Base-by-base conservation (phyloP, 2,888 invertebrate species). In the Nyleta sp. region DNA sequence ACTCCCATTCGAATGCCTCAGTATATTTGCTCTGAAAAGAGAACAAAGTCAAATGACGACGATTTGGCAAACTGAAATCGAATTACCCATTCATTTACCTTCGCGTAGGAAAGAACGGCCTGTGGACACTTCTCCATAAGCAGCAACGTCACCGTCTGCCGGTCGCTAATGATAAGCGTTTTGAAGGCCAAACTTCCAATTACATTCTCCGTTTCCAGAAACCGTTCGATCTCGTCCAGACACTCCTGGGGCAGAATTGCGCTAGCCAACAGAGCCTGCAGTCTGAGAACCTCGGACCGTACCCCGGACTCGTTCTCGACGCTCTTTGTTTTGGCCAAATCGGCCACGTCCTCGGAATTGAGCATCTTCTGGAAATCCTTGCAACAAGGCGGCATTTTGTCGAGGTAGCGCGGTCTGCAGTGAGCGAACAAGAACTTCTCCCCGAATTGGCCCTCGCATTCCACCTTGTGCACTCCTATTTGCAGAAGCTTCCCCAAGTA, bases 61-160 rank as follows among this genome's bases (percentile, higher is more conserved):
- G 8, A 28, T 6, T 28, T 28, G 4, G 28, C 4, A 28, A 6
- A 28, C 28, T 8, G 8, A 28, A 6, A 59, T 13, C 11, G 48
- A 15, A 44, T 10, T 7, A 44, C 18, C 2, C 17, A 42, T 15
- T 17, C n/a, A n/a, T 42, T 42, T 86, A 94, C 95, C 92, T 94
- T 94, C 50, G 94, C 94, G 87, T 94, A 95, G 68, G 94, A 93
- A 80, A 94, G 90, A 28, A 94, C 86, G 84, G 93, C 93, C 81
- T 93, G 92, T 0, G 95, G 94, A 81, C 93, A 93, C 67, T 92
- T 91, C 31, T 93, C 92, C 28, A 94, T 90, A 81, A 95, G 87
- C 81, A 93, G 91, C 68, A 91, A 88, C 1, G 93, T 89, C n/a
- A 84, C 86, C 90, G 48, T 92, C 92, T 87, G 94, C 91, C 81